Percentiles rank a stretch among this genome's conserved stretches.
These are phyloP conservation scores for Adrianichthys oophorus DNA, from an alignment of 2,797 vertebrate species.

Conservation along the genomic window DNA sequence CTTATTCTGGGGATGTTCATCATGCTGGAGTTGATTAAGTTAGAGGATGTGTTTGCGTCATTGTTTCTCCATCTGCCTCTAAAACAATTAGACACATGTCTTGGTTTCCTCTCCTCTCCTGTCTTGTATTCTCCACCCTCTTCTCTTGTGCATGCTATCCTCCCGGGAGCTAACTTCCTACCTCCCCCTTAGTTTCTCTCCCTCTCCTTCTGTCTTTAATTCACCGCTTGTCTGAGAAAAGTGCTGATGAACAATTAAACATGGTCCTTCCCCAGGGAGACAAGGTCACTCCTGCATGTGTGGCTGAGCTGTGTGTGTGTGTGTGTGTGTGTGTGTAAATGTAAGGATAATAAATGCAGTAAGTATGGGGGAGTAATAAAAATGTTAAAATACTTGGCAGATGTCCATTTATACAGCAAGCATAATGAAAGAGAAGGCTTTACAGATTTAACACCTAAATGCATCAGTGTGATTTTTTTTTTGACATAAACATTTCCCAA, in stretches of 20 bases:
- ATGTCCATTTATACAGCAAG: conserved; percentile 42
- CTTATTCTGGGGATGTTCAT: conserved; percentile 60
- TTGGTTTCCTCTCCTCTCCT: conserved; percentile 14
- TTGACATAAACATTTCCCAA: conserved; percentile 12
- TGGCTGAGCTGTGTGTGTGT: conserved; percentile 12
- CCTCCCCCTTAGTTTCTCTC: conserved; percentile 42
- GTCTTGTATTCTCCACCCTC: conserved; percentile 10
- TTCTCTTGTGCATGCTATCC: conserved; percentile 16
- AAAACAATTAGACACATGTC: conserved; percentile 61
- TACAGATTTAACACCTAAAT: conserved; percentile 28
- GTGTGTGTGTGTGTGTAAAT: conserved; percentile 4
- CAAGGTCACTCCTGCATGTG: conserved; percentile 59
- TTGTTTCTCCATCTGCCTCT: conserved; percentile 67
- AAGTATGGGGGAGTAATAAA: conserved; percentile 13
- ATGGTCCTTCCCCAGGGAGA: conserved; percentile 59
- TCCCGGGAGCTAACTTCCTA: conserved; percentile 46
- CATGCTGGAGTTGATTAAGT: conserved; percentile 66
- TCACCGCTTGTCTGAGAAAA: conserved; percentile 63
- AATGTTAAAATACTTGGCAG: conserved; percentile 39
- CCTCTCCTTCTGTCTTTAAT: conserved; percentile 52
- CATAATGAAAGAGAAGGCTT: conserved; percentile 42
- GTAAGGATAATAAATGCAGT: conserved; percentile 15
- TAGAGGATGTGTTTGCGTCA: conserved; percentile 55
- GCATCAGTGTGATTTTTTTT: conserved; percentile 11
- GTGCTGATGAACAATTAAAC: conserved; percentile 78